Evolutionary conservation across 2,888 invertebrate species (phyloP), one percentile per base, ranked within the genome.

Genomic region (Drepanosiphum platanoidis): DNA sequence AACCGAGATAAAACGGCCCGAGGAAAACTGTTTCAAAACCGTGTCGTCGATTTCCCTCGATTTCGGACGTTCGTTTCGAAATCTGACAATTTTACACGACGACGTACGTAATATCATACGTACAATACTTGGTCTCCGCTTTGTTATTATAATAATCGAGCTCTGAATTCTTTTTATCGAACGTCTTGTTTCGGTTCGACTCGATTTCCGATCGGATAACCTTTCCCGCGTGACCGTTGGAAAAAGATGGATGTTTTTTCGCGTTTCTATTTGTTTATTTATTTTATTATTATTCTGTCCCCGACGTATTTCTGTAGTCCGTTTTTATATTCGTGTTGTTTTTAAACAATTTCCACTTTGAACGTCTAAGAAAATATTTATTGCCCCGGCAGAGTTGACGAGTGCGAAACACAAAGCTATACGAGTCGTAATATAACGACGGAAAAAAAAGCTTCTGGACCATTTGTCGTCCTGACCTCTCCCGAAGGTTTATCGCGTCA

Each of bases 401-500:
- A 18, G 30, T 72, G 68, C 8, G 42, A n/a, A 9, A 36, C n/a
- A 18, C 64, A 61, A 61, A 84, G 42, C 32, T 75, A 36, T 18
- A n/a, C n/a, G 32, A 61, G 27, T 75, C 64, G 32, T 64, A 74
- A 1, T 74, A 27, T 74, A 27, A 1, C 7, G 11, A 39, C 75
- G 75, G 27, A 83, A 75, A 36, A 74, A 36, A 83, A 75, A 36
- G 75, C 39, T 83, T 64, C 61, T 7, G 39, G 15, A 36, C 27
- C 74, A 18, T 83, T 83, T 7, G 83, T 39, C 27, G 75, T 84
- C 27, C 18, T 34, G 11, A n/a, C 27, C 18, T 52, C 58, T 42
- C 34, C 66, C 30, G 66, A 64, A 32, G 32, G 84, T 42, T 72
- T 30, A 58, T 27, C 61, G 22, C 22, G 18, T 52, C 18, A 52